These are phyloP conservation scores for Sminthopsis crassicaudata DNA, from an alignment of 2,113 vertebrate species.

Conservation along the genomic window DNA sequence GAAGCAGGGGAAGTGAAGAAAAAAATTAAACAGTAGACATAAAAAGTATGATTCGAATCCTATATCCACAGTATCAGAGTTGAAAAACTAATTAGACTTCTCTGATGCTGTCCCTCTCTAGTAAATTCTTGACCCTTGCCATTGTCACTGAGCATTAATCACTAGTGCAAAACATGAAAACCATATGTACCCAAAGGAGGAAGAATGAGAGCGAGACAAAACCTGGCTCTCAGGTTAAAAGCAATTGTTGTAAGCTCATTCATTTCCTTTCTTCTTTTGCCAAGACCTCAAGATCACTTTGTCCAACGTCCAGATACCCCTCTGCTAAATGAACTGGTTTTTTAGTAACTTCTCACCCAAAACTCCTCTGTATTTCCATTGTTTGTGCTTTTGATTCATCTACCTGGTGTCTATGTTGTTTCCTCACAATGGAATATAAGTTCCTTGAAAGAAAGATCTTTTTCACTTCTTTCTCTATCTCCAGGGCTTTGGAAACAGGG, in stretches of 20 bases:
- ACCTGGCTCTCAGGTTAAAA: neutral
- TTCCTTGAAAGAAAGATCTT: neutral
- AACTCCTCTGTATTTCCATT: neutral
- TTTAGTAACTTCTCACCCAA: neutral
- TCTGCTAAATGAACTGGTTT: neutral
- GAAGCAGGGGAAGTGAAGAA: neutral
- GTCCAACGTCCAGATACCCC: neutral
- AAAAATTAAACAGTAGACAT: neutral
- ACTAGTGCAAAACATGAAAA: neutral
- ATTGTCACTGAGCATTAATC: neutral
- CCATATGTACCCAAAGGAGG: neutral
- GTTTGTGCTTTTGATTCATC: neutral
- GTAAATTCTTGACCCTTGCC: neutral
- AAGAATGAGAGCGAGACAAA: neutral
- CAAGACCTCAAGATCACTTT: neutral
- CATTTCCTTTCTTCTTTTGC: neutral
- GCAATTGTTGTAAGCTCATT: neutral
- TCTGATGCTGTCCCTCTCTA: neutral
- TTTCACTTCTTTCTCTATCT: neutral
- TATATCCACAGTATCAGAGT: too few species aligned
- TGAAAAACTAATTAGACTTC: neutral
- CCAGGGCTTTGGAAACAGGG: neutral
- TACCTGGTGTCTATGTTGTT: neutral
- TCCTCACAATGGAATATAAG: neutral
- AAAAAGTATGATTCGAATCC: neutral